Evolutionary conservation across 1,140 invertebrate genomes (phyloP).

Genomic region (Nylanderia fulva): DNA sequence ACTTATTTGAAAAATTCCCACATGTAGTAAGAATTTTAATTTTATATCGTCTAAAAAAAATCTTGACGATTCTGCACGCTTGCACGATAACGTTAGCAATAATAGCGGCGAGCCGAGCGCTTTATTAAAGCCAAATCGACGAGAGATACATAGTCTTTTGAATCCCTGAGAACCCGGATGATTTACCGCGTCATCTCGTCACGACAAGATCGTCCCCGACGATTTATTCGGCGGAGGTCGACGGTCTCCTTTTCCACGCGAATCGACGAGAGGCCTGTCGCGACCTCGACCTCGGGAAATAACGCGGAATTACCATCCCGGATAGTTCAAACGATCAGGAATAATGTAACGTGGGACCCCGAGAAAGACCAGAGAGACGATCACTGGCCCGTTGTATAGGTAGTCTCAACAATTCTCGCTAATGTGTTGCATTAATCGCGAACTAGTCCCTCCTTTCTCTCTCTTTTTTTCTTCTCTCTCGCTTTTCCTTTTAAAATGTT

Average conservation of each 20-base stretch:
- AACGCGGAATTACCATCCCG: constrained; percentile 55
- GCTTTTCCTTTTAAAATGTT: neutral
- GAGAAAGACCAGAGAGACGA: constrained; percentile 46
- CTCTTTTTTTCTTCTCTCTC: neutral
- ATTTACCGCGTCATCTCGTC: constrained; percentile 51
- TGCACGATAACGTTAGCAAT: constrained; percentile 22
- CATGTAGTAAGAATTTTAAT: neutral
- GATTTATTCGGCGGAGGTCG: constrained; percentile 53
- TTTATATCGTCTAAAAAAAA: neutral
- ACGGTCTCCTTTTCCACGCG: constrained; percentile 58
- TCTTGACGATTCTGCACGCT: neutral
- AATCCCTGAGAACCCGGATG: constrained; percentile 37
- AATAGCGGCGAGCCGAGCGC: constrained; percentile 23
- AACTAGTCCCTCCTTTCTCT: neutral
- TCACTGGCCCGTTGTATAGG: constrained; percentile 1
- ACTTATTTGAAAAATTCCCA: neutral
- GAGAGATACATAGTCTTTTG: constrained; percentile 40
- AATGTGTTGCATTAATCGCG: constrained; percentile 47
- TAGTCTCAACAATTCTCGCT: constrained; percentile 28
- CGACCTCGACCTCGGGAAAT: constrained; percentile 67
- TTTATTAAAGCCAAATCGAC: constrained; percentile 12
- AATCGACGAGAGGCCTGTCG: constrained; percentile 25
- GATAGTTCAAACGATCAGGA: constrained; percentile 40
- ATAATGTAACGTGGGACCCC: constrained; percentile 64
- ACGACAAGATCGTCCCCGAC: constrained; percentile 26